Evolutionary conservation across 1,140 invertebrate species (phyloP), one percentile per base, ranked within the genome.

Genomic region (Lethrus apterus): DNA sequence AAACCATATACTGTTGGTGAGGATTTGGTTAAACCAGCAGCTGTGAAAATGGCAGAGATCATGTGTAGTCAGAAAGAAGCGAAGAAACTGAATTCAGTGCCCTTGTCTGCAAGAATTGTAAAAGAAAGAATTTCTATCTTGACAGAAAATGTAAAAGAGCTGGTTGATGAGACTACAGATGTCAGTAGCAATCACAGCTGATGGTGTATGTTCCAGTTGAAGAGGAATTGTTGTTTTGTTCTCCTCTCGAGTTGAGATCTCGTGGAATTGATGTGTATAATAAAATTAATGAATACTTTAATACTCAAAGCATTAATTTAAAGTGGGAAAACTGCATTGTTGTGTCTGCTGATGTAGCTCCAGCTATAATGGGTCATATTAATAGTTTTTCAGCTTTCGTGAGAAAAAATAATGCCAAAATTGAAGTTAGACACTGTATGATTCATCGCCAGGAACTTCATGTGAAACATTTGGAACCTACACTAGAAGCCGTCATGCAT

Each of bases 1-100:
- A 52, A 52, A 49, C 41, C 46, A 44, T 44, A 52, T 32, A 48
- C 46, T 52, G 44, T 49, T 52, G 46, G 46, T 49, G 46, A 52
- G 46, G 31, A 53, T 53, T 46, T 46, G 48, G 48, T 49, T 52
- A 45, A 52, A 52, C 40, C 34, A 52, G 50, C 50, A 36, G 41
- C 50, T 52, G 42, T 45, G 40, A 48, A 49, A 49, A 51, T 44
- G 43, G 43, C 43, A 44, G 43, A 48, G 50, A 51, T 34, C 24
- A 44, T 51, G 40, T 51, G 49, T 51, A 35, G 34, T 29, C 21
- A 42, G 43, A 54, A 54, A 47, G 30, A 54, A 51, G 48, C 48
- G 36, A 54, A 46, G 48, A 54, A 51, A 54, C 51, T 51, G 48
- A 54, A 51, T 53, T 53, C 43, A 51, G 43, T 53, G 51, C 48